These are phyloP conservation scores for Oligia strigilis DNA, from an alignment of 2,888 invertebrate genomes.

Conservation along the genomic window DNA sequence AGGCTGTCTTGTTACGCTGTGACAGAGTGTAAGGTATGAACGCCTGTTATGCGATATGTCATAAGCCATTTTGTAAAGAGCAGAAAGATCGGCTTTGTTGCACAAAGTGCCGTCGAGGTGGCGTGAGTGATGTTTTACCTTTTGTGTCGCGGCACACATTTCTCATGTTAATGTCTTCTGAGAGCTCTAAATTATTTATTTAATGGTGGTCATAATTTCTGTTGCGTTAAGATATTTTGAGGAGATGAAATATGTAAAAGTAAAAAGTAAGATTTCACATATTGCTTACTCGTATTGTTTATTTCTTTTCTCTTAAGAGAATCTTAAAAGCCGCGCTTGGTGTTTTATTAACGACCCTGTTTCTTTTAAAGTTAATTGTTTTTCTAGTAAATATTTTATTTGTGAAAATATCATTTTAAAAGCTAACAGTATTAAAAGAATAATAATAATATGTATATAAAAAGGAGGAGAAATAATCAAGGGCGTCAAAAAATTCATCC, in stretches of 20 bases:
- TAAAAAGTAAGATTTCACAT: constrained; percentile 32
- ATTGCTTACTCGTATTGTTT: constrained; percentile 21
- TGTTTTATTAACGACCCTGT: constrained; percentile 10
- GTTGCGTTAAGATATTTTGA: constrained; percentile 60
- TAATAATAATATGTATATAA: no score
- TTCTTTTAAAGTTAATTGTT: background rate
- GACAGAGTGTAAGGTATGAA: constrained; percentile 61
- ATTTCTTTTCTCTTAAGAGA: background rate
- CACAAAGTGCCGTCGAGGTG: constrained; percentile 75
- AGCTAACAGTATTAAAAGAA: no score
- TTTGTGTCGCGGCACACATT: constrained; percentile 71
- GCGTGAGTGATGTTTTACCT: constrained; percentile 74
- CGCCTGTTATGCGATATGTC: constrained; percentile 65
- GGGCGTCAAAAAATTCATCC: no score
- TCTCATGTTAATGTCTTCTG: constrained; percentile 73
- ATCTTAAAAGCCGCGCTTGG: background rate
- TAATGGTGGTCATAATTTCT: constrained; percentile 71
- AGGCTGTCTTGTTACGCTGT: constrained; percentile 57
- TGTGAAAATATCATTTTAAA: no score
- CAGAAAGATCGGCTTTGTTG: constrained; percentile 76
- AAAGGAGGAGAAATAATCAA: no score
- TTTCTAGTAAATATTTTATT: no score
- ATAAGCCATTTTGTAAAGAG: constrained; percentile 72
- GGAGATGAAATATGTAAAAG: constrained; percentile 54
- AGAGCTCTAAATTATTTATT: constrained; percentile 74